Conservation (phyloP, 2,113 vertebrate genomes). For the Carlito syrichta region DNA sequence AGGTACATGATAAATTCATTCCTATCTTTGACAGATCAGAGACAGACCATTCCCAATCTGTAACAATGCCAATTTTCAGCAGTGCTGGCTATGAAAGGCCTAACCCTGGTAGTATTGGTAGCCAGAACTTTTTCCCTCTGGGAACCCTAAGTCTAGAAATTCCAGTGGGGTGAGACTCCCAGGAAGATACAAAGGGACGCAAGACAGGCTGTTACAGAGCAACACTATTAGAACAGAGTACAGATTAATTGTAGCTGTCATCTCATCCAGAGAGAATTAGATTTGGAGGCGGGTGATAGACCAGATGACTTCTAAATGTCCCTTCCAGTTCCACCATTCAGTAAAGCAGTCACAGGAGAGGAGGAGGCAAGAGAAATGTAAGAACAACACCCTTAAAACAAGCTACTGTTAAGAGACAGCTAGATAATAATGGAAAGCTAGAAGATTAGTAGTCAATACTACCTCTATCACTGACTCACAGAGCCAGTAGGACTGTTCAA, state of each 20-base stretch:
- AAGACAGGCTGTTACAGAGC: constrained; percentile 28
- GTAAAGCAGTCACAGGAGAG: not conserved
- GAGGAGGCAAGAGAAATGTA: not conserved
- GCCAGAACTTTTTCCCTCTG: not conserved
- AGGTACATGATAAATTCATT: constrained; percentile 35
- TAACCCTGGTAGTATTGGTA: not conserved
- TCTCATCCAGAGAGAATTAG: constrained; percentile 41
- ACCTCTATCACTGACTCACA: not conserved
- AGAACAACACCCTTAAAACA: not conserved
- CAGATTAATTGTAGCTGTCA: constrained; percentile 58
- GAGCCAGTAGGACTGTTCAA: constrained; percentile 5
- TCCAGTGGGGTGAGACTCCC: not conserved
- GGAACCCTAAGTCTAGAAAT: constrained; percentile 43
- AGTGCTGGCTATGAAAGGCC: not conserved
- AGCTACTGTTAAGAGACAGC: not conserved
- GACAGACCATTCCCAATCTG: not conserved
- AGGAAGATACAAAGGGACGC: constrained; percentile 49
- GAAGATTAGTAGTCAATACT: not conserved
- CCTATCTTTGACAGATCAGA: constrained; percentile 55
- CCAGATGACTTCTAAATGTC: constrained; percentile 40
- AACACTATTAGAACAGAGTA: constrained; percentile 48
- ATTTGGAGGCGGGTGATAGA: constrained; percentile 49
- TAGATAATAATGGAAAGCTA: constrained; percentile 32
- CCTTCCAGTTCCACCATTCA: not conserved
- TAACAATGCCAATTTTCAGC: constrained; percentile 1